These are phyloP conservation scores for Embiotoca jacksoni DNA, from an alignment of 2,113 vertebrate genomes.

Conservation along the genomic window DNA sequence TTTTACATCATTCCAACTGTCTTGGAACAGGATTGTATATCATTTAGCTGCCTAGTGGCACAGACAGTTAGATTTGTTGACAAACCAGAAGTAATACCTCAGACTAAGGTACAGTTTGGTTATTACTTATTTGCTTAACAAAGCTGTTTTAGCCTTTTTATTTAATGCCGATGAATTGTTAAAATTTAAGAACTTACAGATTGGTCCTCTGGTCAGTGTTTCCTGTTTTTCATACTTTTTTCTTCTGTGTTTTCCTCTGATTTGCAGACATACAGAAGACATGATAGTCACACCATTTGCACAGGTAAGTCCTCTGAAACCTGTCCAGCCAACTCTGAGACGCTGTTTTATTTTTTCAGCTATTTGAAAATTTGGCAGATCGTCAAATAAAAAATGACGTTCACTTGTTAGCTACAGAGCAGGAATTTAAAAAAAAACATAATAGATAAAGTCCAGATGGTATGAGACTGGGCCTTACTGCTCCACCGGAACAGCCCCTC, in stretches of 20 bases:
- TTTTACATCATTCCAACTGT: too few species aligned
- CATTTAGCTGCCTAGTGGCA: background rate
- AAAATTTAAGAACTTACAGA: background rate
- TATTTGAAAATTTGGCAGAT: slow-evolving; percentile 15
- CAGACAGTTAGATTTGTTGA: background rate
- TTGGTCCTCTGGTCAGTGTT: slow-evolving; percentile 2
- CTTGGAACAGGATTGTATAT: background rate
- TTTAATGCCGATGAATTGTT: background rate
- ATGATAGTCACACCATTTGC: slow-evolving; percentile 96
- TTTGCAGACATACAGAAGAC: slow-evolving; percentile 93
- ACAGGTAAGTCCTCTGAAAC: slow-evolving; percentile 85
- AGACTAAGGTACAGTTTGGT: background rate
- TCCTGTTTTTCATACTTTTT: slow-evolving; percentile 1
- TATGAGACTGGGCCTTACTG: slow-evolving; percentile 31
- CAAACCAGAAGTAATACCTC: background rate
- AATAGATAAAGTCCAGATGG: slow-evolving; percentile 42
- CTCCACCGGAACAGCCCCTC: slow-evolving; percentile 49
- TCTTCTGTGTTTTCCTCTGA: slow-evolving; percentile 34
- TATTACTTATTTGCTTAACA: background rate
- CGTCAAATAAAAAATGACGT: slow-evolving; percentile 6
- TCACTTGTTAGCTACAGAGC: too few species aligned
- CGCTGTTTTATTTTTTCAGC: background rate
- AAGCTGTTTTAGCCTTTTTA: background rate
- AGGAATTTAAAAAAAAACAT: background rate
- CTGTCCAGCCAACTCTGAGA: background rate